These are phyloP conservation scores for Phoeniculus purpureus DNA, from an alignment of 2,797 vertebrate species.

Conservation along the genomic window DNA sequence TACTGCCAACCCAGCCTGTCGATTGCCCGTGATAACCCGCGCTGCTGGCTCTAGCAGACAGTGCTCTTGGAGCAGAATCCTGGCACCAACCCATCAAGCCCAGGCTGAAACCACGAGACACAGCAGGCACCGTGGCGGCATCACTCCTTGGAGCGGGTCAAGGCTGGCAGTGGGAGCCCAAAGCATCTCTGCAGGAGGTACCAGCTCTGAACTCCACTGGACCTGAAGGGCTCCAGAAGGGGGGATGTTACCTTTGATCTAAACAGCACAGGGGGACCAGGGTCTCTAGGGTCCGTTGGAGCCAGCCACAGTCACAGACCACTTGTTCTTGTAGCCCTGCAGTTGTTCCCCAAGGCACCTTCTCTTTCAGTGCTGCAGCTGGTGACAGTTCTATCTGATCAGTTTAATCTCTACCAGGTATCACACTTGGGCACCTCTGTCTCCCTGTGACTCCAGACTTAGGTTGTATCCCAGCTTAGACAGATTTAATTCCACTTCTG, in stretches of 20 bases:
- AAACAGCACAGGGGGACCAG: not conserved
- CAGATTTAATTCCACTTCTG: not conserved
- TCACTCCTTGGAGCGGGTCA: not conserved
- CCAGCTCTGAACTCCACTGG: not conserved
- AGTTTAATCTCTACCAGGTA: not conserved
- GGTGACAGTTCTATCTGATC: not conserved
- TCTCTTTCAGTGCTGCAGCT: not conserved
- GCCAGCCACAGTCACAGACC: not conserved
- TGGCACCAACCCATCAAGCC: not conserved
- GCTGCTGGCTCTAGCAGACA: not conserved
- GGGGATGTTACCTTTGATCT: not conserved
- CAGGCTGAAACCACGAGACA: not conserved
- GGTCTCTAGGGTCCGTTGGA: not conserved
- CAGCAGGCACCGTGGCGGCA: not conserved
- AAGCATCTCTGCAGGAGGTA: not conserved
- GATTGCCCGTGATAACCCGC: not conserved
- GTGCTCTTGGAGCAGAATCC: not conserved
- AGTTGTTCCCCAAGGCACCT: not conserved
- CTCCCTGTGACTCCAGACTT: not conserved
- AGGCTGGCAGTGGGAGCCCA: not conserved
- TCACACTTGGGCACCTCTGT: not conserved
- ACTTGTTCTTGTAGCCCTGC: not conserved
- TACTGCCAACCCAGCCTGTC: fast-evolving
- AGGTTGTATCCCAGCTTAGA: not conserved
- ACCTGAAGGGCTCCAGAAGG: not conserved